Conservation (phyloP, 2,113 vertebrate species). For the Thomomys bottae region DNA sequence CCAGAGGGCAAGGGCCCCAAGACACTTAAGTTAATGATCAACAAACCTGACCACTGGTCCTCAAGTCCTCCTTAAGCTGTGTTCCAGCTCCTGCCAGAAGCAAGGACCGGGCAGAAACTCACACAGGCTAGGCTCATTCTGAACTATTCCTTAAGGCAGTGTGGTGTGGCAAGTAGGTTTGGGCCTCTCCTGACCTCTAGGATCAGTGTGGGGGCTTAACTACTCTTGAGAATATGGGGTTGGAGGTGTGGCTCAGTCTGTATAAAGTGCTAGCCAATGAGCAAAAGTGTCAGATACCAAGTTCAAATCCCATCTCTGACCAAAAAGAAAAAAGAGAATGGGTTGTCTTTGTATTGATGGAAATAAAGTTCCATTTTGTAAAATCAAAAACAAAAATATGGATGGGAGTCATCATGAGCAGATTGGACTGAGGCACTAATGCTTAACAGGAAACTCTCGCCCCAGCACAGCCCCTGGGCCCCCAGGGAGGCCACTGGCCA, state of each 20-base stretch:
- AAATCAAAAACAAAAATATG: background rate
- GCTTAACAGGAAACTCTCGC: background rate
- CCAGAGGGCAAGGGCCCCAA: background rate
- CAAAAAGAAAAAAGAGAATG: background rate
- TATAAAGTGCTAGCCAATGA: background rate
- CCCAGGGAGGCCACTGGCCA: background rate
- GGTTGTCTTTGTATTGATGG: background rate
- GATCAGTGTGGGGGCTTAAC: background rate
- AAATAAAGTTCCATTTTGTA: slow-evolving; percentile 1
- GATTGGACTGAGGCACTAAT: background rate
- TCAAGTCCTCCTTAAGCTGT: background rate
- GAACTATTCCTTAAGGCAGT: background rate
- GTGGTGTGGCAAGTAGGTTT: no score
- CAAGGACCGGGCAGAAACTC: background rate
- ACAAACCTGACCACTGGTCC: background rate
- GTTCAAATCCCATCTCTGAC: no score
- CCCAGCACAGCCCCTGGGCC: rapidly evolving
- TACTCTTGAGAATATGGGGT: background rate
- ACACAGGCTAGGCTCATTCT: background rate
- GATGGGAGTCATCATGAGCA: background rate
- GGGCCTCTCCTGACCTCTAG: background rate
- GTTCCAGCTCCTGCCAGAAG: no score
- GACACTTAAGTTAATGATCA: background rate
- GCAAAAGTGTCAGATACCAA: no score
- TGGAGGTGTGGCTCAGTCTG: background rate